These are phyloP conservation scores for Acanthurus leucopareius DNA, from an alignment of 2,797 vertebrate genomes.

Conservation along the genomic window DNA sequence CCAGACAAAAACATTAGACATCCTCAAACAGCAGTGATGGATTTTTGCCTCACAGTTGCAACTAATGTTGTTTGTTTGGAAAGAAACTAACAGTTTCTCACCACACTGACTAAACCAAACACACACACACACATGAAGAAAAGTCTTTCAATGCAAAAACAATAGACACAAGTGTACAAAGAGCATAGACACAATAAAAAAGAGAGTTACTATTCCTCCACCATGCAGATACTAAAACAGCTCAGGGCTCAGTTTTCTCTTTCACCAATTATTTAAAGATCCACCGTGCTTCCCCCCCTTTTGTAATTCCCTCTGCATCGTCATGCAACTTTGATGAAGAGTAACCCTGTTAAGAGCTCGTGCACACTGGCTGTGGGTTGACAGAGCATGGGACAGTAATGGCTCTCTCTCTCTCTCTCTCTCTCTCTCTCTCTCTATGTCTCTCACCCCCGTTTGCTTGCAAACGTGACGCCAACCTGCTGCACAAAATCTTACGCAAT, in stretches of 20 bases:
- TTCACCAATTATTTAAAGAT: conserved; percentile 61
- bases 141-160: conserved; percentile 11
- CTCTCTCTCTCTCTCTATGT: conserved; percentile 3
- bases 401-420: conserved; percentile 26
- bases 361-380: conserved; percentile 36
- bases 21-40: conserved; percentile 3
- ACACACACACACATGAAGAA: neutral
- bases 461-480: conserved; percentile 29
- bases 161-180: conserved; percentile 8
- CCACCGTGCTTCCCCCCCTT: conserved; percentile 10
- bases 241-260: conserved; percentile 25
- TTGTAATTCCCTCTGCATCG: conserved; percentile 43
- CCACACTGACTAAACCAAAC: conserved; percentile 1
- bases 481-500: conserved; percentile 51
- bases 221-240: conserved; percentile 27
- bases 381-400: conserved; percentile 55
- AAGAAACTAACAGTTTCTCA: neutral
- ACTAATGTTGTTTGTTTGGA: neutral
- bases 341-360: conserved; percentile 53
- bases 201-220: conserved; percentile 15
- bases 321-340: conserved; percentile 75
- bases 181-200: neutral
- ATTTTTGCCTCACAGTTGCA: conserved; percentile 17
- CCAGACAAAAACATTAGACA: neutral
- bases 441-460: neutral